A percentile compares a stretch with the other conserved stretches of the same genome.
These are phyloP conservation scores for Trogon surrucura DNA, from an alignment of 2,113 vertebrate species.

Conservation along the genomic window DNA sequence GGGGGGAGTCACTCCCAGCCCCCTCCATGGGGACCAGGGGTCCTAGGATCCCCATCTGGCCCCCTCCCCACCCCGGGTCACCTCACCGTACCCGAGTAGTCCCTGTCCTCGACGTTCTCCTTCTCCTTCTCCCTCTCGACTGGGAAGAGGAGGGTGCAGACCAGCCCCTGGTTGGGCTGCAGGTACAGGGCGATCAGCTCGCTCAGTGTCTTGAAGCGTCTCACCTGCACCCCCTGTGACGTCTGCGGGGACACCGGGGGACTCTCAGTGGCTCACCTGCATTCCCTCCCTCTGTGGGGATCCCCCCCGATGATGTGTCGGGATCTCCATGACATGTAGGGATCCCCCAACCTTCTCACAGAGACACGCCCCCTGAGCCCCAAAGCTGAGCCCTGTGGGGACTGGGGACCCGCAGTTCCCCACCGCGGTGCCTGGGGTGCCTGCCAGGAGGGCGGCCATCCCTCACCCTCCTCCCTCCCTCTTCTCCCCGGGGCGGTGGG, in stretches of 20 bases:
- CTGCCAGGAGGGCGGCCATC: neutral
- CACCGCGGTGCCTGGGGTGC: no score
- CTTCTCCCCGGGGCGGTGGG: no score
- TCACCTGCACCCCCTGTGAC: slow-evolving; percentile 92
- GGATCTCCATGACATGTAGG: neutral
- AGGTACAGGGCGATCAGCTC: slow-evolving; percentile 92
- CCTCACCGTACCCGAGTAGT: slow-evolving; percentile 85
- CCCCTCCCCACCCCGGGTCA: rapidly evolving
- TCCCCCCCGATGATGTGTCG: no score
- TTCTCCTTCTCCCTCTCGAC: slow-evolving; percentile 88
- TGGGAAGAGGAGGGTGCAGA: slow-evolving; percentile 88
- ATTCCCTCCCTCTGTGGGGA: neutral
- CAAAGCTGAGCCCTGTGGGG: no score
- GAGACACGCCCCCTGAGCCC: no score
- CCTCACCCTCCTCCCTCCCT: neutral
- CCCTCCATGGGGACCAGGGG: no score
- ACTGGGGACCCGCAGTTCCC: no score
- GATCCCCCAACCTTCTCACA: neutral
- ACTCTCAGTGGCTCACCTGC: neutral
- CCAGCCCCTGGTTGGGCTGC: slow-evolving; percentile 95
- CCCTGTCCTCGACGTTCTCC: slow-evolving; percentile 85
- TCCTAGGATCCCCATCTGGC: neutral
- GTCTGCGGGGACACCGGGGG: slow-evolving; percentile 76
- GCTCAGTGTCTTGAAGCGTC: slow-evolving; percentile 89
- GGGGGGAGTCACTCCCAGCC: no score